Evolutionary conservation across 2,113 vertebrate species (phyloP), one percentile per base, ranked within the genome.

Genomic region (Oxyruncus cristatus): DNA sequence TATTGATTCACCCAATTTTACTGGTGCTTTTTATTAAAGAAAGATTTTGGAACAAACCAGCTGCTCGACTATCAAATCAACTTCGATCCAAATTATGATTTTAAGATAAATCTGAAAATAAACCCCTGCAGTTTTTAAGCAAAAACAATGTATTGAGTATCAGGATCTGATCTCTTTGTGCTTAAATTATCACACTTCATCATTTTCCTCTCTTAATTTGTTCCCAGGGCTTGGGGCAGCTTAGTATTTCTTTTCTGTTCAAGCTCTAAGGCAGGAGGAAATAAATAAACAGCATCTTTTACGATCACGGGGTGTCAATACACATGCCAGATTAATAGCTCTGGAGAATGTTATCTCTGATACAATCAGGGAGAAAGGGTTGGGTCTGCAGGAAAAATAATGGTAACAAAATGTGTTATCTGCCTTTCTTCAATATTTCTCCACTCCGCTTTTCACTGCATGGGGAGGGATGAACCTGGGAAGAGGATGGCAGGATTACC

Each of bases 271-370:
- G 53, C 67, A 85, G 17, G 32, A 83, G 72, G 50, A 90, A 93
- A 83, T 53, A 93, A 93, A 95, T 70, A 86, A 35, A 42, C 20
- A 30, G 28, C 74, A 75, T 78, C 68, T 87, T 91, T 89, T 91
- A 81, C 76, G 89, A 55, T 86, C 76, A 79, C 52, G 59, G 8
- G 1, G 21, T 93, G 88, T 92, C 90, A 90, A 93, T 92, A 78
- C 24, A 76, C 67, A 63, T 85, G 75, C 41, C 90, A 94, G 92
- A 95, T 94, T 90, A 95, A 92, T 73, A 79, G 75, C 76, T 80
- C 86, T 86, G 55, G 79, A 94, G 83, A 94, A 71, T 33, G 72
- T 88, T 85, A 84, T 78, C 72, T 86, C 79, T 91, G 95, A 89
- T 91, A 71, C 75, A 47, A 85, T 93, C 59, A 33, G 44, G 67